phyloP scores from a whole-genome alignment of 1,140 invertebrate species.

The Lithobius niger region DNA sequence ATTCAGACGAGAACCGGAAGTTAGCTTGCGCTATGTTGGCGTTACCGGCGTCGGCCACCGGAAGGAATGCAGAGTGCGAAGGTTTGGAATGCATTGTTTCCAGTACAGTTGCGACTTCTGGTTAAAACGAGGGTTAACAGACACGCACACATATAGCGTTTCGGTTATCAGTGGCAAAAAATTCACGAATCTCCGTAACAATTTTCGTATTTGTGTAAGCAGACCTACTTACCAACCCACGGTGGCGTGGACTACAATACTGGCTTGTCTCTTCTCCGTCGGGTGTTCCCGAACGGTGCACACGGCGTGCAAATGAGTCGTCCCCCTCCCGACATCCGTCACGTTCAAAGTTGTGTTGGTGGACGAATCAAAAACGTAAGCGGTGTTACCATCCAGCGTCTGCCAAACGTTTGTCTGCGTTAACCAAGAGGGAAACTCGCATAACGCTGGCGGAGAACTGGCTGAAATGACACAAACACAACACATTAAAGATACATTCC shows the following conservation, averaged over 20 bases:
- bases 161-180: neutral
- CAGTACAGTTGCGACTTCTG: neutral
- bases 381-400: slow-evolving; percentile 2
- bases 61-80: neutral
- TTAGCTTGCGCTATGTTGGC: too few relatives aligned
- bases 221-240: slow-evolving; percentile 17
- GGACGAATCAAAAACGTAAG: slow-evolving; percentile 8
- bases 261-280: slow-evolving; percentile 10
- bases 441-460: slow-evolving; percentile 11
- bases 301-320: neutral
- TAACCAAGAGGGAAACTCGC: slow-evolving; percentile 12
- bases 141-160: neutral
- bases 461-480: neutral
- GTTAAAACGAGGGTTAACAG: neutral
- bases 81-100: neutral
- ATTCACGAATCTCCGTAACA: neutral
- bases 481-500: too few relatives aligned
- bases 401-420: neutral
- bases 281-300: slow-evolving; percentile 10
- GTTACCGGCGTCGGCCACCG: too few relatives aligned
- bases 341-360: slow-evolving; percentile 9
- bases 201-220: too few relatives aligned
- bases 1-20: too few relatives aligned
- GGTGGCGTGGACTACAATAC: slow-evolving; percentile 16
- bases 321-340: neutral